A percentile compares a stretch with the other conserved stretches of the same genome.
phyloP scores from a whole-genome alignment of 2,797 vertebrate genomes.

The Nasua narica region DNA sequence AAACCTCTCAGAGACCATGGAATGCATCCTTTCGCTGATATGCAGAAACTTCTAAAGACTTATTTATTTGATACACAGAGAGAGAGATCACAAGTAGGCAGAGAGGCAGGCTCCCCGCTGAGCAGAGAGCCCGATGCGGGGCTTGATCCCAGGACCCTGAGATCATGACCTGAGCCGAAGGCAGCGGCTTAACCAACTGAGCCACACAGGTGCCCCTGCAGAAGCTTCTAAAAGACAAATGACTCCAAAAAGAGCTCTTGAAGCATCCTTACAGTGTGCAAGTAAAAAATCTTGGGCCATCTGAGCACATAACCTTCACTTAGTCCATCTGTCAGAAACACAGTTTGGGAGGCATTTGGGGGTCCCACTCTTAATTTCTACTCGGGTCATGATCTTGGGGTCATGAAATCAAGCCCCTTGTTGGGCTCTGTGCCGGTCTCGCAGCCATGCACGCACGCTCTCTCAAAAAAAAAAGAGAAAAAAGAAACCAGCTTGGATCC shows the following conservation, averaged over 20 bases:
- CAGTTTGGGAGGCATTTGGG: not conserved
- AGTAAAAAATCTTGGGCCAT: not conserved
- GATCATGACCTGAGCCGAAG: no score
- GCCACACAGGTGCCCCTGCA: no score
- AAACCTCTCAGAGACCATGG: not conserved
- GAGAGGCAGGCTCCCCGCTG: no score
- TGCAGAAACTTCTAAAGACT: not conserved
- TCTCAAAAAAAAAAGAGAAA: not conserved
- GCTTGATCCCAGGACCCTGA: no score
- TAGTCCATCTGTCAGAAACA: not conserved
- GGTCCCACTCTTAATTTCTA: not conserved
- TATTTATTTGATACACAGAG: no score
- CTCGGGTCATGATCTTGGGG: no score
- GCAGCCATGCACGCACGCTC: no score
- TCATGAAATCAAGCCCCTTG: not conserved
- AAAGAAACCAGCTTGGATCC: not conserved
- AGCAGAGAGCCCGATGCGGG: no score
- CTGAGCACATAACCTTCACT: not conserved
- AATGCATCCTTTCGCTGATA: not conserved
- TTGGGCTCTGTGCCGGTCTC: not conserved
- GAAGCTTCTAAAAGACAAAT: not conserved
- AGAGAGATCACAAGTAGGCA: no score
- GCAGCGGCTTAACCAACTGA: no score
- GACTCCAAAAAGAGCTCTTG: not conserved
- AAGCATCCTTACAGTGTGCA: not conserved